Conservation (phyloP, 2,113 vertebrate genomes). For the Vidua chalybeata region DNA sequence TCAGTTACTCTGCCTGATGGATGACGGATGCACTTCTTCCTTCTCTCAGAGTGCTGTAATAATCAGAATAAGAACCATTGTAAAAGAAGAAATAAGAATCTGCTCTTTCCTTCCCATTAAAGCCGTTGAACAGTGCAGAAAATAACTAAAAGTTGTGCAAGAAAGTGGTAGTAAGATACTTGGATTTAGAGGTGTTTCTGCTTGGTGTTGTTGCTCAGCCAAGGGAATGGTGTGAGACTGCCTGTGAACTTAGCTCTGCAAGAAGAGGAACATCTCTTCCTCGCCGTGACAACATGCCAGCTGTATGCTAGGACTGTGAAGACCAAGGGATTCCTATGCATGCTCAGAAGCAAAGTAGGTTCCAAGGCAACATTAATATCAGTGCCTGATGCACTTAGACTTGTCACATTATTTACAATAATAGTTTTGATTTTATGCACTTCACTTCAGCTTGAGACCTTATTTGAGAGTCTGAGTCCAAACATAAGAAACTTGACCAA, state of each 20-base stretch:
- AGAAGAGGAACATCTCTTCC: not conserved
- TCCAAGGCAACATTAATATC: not conserved
- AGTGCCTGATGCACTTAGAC: not conserved
- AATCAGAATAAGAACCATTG: not conserved
- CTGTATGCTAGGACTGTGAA: not conserved
- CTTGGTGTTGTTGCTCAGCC: not conserved
- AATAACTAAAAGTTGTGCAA: not conserved
- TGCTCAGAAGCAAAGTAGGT: not conserved
- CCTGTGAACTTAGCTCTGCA: not conserved
- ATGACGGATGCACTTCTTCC: not conserved
- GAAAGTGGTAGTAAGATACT: not conserved
- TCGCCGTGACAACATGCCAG: not conserved
- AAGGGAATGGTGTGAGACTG: not conserved
- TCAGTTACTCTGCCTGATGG: not conserved
- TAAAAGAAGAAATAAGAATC: not conserved
- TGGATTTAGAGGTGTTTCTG: not conserved
- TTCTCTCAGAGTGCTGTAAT: not conserved
- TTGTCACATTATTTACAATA: not conserved
- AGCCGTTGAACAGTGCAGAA: not conserved
- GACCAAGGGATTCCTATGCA: not conserved
- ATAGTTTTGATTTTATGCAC: not conserved
- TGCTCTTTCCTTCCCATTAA: not conserved
- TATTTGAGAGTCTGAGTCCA: not conserved
- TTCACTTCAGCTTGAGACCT: not conserved
- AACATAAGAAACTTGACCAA: not conserved